Evolutionary conservation across 2,888 invertebrate genomes (phyloP).

Genomic region (Aradus depressus): DNA sequence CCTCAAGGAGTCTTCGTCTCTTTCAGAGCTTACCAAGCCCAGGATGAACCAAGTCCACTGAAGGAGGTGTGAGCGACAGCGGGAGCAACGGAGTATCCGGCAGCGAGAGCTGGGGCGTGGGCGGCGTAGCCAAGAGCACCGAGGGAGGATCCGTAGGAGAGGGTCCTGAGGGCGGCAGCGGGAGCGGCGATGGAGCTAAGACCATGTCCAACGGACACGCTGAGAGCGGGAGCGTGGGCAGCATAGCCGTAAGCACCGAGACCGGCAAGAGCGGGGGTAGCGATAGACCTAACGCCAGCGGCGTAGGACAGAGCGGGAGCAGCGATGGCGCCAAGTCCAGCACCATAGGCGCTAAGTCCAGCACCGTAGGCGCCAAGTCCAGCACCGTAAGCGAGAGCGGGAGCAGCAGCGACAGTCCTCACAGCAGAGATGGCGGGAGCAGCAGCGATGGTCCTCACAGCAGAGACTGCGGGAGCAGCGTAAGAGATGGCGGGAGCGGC

Average conservation of each 20-base stretch:
- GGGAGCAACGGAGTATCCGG: conserved; percentile 14
- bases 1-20: conserved; percentile 8
- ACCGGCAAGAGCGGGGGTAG: conserved; percentile 25
- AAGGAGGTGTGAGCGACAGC: conserved; percentile 21
- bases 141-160: conserved; percentile 16
- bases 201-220: too few species aligned
- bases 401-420: conserved; percentile 13
- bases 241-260: conserved; percentile 5
- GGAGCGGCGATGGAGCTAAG: conserved; percentile 13
- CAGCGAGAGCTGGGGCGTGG: conserved; percentile 37
- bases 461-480: conserved; percentile 21
- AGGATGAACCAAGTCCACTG: conserved; percentile 15
- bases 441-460: conserved; percentile 34
- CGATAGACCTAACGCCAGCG: conserved; percentile 16
- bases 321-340: conserved; percentile 22
- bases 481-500: conserved; percentile 20
- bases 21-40: conserved; percentile 20
- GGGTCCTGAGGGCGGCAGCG: conserved; percentile 16
- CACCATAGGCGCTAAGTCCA: conserved; percentile 23
- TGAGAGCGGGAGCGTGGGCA: conserved; percentile 15
- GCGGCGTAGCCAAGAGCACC: conserved; percentile 32
- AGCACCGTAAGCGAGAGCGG: conserved; percentile 14
- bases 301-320: conserved; percentile 31
- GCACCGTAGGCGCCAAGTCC: conserved; percentile 37
- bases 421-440: conserved; percentile 13